These are phyloP conservation scores for Leptarthrus brevirostris DNA, from an alignment of 2,888 invertebrate genomes.

Conservation along the genomic window DNA sequence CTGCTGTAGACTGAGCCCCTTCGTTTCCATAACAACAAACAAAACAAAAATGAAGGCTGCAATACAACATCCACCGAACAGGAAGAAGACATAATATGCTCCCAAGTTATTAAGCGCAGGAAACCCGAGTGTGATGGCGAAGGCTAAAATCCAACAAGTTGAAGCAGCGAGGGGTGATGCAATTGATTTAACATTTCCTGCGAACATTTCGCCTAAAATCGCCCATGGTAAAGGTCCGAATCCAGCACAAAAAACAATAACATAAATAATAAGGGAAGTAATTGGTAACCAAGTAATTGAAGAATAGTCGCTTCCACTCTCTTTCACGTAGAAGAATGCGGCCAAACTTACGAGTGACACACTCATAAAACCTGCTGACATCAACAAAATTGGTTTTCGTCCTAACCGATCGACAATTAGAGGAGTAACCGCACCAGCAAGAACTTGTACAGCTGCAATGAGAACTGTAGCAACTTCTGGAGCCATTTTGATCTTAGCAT, in stretches of 20 bases:
- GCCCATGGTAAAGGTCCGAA: conserved; percentile 87
- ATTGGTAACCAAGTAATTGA: conserved; percentile 78
- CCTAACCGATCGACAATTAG: conserved; percentile 83
- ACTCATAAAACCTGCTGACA: conserved; percentile 77
- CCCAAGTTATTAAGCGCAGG: conserved; percentile 73
- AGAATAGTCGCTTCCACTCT: conserved; percentile 64
- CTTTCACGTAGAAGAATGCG: conserved; percentile 74
- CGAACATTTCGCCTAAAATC: conserved; percentile 84
- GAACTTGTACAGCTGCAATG: conserved; percentile 77
- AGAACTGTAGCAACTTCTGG: conserved; percentile 78
- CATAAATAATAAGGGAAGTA: conserved; percentile 77
- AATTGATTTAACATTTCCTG: conserved; percentile 80
- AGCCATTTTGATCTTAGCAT: conserved; percentile 74
- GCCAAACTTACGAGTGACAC: conserved; percentile 73
- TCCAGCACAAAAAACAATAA: conserved; percentile 79
- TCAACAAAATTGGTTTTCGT: conserved; percentile 76
- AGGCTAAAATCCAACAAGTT: conserved; percentile 81
- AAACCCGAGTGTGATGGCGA: conserved; percentile 80
- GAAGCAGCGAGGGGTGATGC: conserved; percentile 82
- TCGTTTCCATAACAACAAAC: conserved; percentile 86
- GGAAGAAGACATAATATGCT: too few relatives aligned
- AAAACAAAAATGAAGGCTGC: conserved; percentile 78
- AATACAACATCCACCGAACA: conserved; percentile 75
- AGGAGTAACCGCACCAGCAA: conserved; percentile 78
- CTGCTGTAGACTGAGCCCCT: conserved; percentile 86